Conservation (phyloP, 2,797 vertebrate species). For the Hyperoplus immaculatus region DNA sequence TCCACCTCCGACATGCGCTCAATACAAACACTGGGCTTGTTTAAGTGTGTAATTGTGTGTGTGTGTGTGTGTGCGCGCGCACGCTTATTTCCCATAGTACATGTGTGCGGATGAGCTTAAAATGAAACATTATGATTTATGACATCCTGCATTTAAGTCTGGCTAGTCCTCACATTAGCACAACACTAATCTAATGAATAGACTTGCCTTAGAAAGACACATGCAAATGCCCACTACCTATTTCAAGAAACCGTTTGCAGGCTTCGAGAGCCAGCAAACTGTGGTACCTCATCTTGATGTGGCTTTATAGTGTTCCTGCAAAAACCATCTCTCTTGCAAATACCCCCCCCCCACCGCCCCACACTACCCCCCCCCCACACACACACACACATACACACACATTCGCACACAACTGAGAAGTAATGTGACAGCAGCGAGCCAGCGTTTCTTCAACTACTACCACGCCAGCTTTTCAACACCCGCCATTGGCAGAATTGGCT, state of each 20-base stretch:
- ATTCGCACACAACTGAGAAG: conserved; percentile 49
- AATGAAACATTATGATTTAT: conserved; percentile 74
- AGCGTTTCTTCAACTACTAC: conserved; percentile 70
- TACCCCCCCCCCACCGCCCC: neutral
- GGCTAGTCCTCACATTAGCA: conserved; percentile 65
- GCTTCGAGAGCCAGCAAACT: conserved; percentile 29
- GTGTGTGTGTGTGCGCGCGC: conserved; percentile 35
- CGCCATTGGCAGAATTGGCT: conserved; percentile 80
- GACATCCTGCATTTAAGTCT: conserved; percentile 66
- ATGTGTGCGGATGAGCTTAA: conserved; percentile 71
- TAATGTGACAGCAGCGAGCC: conserved; percentile 70
- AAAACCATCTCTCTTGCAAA: conserved; percentile 48
- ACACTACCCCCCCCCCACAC: too few species aligned
- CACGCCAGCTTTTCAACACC: conserved; percentile 84
- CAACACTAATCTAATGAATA: conserved; percentile 72
- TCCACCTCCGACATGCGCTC: conserved; percentile 80
- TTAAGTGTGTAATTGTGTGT: conserved; percentile 76
- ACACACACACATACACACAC: too few species aligned
- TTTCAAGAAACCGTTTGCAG: conserved; percentile 45
- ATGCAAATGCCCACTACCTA: conserved; percentile 63
- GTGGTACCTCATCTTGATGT: conserved; percentile 54
- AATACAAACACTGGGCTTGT: conserved; percentile 70
- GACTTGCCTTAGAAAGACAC: conserved; percentile 52
- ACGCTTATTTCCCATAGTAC: neutral
- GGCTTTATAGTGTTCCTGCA: conserved; percentile 62